phyloP scores from a whole-genome alignment of 2,113 vertebrate species.

The Echinops telfairi region DNA sequence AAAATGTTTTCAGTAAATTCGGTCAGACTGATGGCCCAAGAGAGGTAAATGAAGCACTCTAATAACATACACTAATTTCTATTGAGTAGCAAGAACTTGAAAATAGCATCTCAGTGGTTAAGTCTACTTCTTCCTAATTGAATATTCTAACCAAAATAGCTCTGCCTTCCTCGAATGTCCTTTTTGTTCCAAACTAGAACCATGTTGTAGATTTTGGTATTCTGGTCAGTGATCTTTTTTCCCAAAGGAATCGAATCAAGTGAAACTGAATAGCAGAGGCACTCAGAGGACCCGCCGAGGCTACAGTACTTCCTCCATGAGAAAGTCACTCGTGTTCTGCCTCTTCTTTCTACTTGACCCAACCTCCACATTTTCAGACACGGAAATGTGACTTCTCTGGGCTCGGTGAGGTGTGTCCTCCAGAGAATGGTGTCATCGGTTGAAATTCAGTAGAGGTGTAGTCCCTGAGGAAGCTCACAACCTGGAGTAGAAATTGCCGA shows the following conservation, averaged over 20 bases:
- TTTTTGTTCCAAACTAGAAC: not conserved
- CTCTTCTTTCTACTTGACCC: slow-evolving; percentile 32
- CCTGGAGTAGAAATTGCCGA: slow-evolving; percentile 27
- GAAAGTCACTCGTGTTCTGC: slow-evolving; percentile 58
- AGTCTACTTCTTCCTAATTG: slow-evolving; percentile 32
- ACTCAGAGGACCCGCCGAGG: slow-evolving; percentile 33
- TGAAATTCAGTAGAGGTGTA: not conserved
- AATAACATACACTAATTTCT: not conserved
- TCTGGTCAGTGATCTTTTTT: slow-evolving; percentile 43
- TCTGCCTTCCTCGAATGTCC: not conserved
- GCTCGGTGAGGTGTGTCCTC: not conserved
- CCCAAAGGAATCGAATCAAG: slow-evolving; percentile 66
- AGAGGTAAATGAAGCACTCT: not conserved
- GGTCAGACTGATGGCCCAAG: not conserved
- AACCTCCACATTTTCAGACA: not conserved
- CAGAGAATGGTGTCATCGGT: slow-evolving; percentile 13
- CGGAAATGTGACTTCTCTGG: slow-evolving; percentile 41
- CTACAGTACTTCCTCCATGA: slow-evolving; percentile 52
- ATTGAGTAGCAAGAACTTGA: not conserved
- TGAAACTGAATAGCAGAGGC: slow-evolving; percentile 51
- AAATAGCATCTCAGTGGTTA: not conserved
- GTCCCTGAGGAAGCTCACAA: slow-evolving; percentile 22
- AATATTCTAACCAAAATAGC: slow-evolving; percentile 49
- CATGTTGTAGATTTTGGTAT: slow-evolving; percentile 60
- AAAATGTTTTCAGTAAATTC: slow-evolving; percentile 23